phyloP scores from a whole-genome alignment of 1,140 invertebrate genomes.

The Drosophila dunni region DNA sequence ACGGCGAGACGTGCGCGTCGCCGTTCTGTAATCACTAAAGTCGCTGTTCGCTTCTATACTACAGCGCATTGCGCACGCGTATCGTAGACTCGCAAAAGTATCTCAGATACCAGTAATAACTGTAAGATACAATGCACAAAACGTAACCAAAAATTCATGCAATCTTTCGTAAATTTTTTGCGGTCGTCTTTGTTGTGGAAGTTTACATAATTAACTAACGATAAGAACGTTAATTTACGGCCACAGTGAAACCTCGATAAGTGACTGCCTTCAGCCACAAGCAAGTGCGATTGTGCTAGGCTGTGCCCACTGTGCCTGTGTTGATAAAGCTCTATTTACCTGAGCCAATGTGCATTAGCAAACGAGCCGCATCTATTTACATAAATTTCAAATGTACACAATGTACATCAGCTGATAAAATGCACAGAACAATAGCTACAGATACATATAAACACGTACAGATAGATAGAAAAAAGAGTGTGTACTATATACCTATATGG shows the following conservation, averaged over 20 bases:
- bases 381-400: slow-evolving; percentile 31
- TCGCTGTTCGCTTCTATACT: slow-evolving; percentile 11
- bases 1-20: slow-evolving; percentile 31
- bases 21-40: slow-evolving; percentile 30
- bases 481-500: too few species aligned
- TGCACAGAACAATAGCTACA: slow-evolving; percentile 34
- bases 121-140: slow-evolving; percentile 18
- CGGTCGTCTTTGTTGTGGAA: neutral
- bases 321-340: slow-evolving; percentile 50
- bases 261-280: too few species aligned
- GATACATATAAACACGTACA: slow-evolving; percentile 7
- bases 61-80: slow-evolving; percentile 58
- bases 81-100: slow-evolving; percentile 49
- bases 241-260: neutral
- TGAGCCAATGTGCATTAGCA: slow-evolving; percentile 41
- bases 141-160: slow-evolving; percentile 12
- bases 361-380: slow-evolving; percentile 57
- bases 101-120: slow-evolving; percentile 36
- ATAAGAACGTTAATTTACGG: slow-evolving; percentile 1
- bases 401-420: slow-evolving; percentile 59
- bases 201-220: slow-evolving; percentile 22
- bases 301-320: slow-evolving; percentile 24
- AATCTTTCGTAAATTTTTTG: neutral
- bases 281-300: neutral
- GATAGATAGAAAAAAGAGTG: too few species aligned